These are phyloP conservation scores for Hemiscyllium ocellatum DNA, from an alignment of 2,113 vertebrate species.

Conservation along the genomic window DNA sequence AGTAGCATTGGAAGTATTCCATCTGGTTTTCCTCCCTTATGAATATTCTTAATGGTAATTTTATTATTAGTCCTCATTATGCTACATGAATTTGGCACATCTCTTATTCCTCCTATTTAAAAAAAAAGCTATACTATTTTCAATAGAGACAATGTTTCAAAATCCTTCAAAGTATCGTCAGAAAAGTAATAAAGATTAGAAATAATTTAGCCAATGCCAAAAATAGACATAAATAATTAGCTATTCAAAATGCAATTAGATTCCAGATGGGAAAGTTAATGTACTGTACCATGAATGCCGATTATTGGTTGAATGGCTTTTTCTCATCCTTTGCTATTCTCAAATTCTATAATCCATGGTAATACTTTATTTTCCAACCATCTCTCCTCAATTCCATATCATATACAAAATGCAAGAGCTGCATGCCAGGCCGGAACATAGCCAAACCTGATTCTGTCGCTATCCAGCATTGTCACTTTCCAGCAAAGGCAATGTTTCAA, in stretches of 20 bases:
- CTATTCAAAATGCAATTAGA: neutral
- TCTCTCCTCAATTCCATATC: neutral
- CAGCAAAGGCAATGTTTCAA: neutral
- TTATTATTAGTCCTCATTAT: constrained; percentile 3
- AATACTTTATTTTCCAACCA: neutral
- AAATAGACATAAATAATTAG: neutral
- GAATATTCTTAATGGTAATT: constrained; percentile 24
- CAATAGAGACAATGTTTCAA: neutral
- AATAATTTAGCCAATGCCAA: neutral
- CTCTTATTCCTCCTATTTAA: neutral
- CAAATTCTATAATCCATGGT: neutral
- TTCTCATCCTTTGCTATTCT: neutral
- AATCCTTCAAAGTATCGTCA: neutral
- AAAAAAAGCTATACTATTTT: neutral
- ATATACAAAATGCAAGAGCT: neutral
- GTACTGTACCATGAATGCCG: neutral
- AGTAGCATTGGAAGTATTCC: neutral
- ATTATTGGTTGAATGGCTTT: neutral
- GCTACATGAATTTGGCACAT: neutral
- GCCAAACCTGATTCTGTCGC: neutral
- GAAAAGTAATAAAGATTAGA: neutral
- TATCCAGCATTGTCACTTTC: neutral
- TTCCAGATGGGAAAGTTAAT: neutral
- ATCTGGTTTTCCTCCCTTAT: neutral
- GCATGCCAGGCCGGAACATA: neutral